Base-by-base conservation (phyloP, 64 coral and sea anemone species). In the Stylophora pistillata region DNA sequence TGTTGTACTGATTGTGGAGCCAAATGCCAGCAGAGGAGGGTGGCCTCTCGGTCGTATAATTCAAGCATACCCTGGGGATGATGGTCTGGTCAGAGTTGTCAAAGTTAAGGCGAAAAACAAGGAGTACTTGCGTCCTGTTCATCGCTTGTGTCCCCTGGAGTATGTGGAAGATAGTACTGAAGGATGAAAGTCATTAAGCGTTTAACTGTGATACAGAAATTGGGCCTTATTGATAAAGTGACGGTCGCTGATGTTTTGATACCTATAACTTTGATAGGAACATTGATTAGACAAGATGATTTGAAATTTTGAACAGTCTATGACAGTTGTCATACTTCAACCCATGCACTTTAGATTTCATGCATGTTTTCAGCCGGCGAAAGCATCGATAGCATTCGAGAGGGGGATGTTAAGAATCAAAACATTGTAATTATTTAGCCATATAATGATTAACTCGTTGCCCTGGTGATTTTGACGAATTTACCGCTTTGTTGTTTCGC, bases 71-170 rank as follows among this genome's bases (percentile, higher is more conserved):
- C 55, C 55, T 65, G 71, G 72, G 33, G 55, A 2, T 53, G 89
- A 91, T 85, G 79, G 79, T 18, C 57, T 91, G 13, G 89, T 91
- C 14, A 28, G 71, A 74, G 72, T 85, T 20, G 89, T 65, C 0
- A 77, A 70, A 26, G 72, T 86, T 0, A 60, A 54, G 15, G 55
- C 34, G 2, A 53, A 56, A 23, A 53, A 34, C 23, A 81, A 72
- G 34, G 76, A 80, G 76, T 77, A 26, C 58, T 26, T 80, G 56
- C 63, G 76, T 2, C 88, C 76, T 26, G 76, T 89, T 9, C 62
- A 89, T 54, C 77, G 65, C 17, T n/a, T 89, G n/a, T 89, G 66
- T 21, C 88, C 86, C 73, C 30, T 79, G 76, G 87, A 80, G 58
- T 84, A 84, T 25, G 80, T 52, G 59, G 59, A 7, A 62, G 59